Base-by-base conservation (phyloP, 2,888 invertebrate species). In the Drosophila picticornis region DNA sequence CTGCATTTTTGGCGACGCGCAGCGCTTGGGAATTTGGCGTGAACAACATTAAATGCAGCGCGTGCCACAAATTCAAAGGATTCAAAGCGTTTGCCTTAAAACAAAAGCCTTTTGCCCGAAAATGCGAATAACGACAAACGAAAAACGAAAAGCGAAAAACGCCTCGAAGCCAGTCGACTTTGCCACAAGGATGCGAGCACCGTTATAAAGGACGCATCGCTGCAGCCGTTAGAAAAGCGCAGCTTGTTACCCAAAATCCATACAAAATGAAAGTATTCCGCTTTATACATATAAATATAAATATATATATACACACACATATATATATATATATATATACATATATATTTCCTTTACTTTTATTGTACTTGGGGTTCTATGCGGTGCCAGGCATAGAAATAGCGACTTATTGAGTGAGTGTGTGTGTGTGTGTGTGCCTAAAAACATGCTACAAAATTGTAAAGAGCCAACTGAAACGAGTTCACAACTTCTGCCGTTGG, bases 1-100 rank as follows among this genome's bases (percentile, higher is more conserved):
- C 59, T 87, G 84, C 85, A 84, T 73, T 83, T 87, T 68, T 52
- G 46, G 46, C 16, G 68, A 65, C 74, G 79, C 48, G 63, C 53
- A 71, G 76, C 70, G 76, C 70, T 81, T 83, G 53, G 63, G 78
- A 80, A 82, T 80, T 83, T 83, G 60, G 77, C 65, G 68, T 67
- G 57, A 29, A 50, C 72, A 83, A 84, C 85, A 85, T 84, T 77
- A 87, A 87, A 87, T 87, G 87, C 89, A 89, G 75, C 73, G 77
- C 78, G 72, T 80, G 87, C 68, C 74, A 65, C 65, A 74, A 72
- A 77, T 80, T 78, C 82, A 77, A 81, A 81, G 84, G 81, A 87
- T 87, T 87, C 83, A 84, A 80, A 75, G 81, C 81, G 73, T 76
- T 74, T 69, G 70, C 71, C 74, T 84, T 76, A 84, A 85, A 75